Conservation (phyloP, 2,797 vertebrate species). For the Pipistrellus nathusii region DNA sequence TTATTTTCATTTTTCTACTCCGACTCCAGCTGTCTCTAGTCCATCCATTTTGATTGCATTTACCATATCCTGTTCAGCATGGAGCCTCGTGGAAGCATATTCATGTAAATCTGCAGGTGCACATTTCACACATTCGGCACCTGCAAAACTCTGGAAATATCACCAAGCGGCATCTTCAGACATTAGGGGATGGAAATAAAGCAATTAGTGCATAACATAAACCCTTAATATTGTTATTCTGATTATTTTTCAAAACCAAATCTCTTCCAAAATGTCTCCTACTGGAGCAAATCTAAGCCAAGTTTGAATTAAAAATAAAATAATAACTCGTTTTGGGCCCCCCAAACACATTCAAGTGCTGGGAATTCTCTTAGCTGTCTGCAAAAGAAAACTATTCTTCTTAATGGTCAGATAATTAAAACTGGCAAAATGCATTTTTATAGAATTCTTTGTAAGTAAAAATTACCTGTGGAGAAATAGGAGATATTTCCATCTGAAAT, state of each 20-base stretch:
- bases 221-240: slow-evolving; percentile 54
- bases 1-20: slow-evolving; percentile 42
- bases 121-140: slow-evolving; percentile 7
- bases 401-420: slow-evolving; percentile 73
- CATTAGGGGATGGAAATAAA: background rate
- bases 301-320: slow-evolving; percentile 72
- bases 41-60: slow-evolving; percentile 56
- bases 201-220: slow-evolving; percentile 46
- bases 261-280: slow-evolving; percentile 48
- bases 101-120: slow-evolving; percentile 52
- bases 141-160: slow-evolving; percentile 34
- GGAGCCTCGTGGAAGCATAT: slow-evolving; percentile 51
- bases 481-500: slow-evolving; percentile 43
- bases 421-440: slow-evolving; percentile 63
- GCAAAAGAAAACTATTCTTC: slow-evolving; percentile 49
- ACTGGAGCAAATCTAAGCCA: slow-evolving; percentile 64
- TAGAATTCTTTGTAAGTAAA: slow-evolving; percentile 55
- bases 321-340: slow-evolving; percentile 44
- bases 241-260: slow-evolving; percentile 48
- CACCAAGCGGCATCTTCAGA: slow-evolving; percentile 16
- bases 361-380: slow-evolving; percentile 58
- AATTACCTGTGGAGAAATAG: slow-evolving; percentile 51
- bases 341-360: slow-evolving; percentile 56
- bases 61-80: background rate
- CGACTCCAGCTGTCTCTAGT: slow-evolving; percentile 26